Conservation (phyloP, 1,140 invertebrate species). For the Drosophila murphyi region DNA sequence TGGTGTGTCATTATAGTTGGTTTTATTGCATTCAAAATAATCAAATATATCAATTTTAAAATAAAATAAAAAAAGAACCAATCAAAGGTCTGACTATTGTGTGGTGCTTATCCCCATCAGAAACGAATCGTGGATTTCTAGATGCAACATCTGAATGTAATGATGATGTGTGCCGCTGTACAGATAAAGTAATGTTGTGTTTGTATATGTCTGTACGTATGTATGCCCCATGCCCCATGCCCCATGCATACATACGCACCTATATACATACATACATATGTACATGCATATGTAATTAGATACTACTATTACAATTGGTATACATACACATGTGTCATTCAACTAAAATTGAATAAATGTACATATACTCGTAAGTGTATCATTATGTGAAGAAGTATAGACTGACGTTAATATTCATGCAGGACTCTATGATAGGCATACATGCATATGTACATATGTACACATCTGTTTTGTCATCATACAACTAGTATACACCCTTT, state of each 20-base stretch:
- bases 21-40: not conserved
- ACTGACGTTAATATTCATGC: conserved; percentile 27
- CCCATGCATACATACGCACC: conserved; percentile 12
- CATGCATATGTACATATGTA: conserved; percentile 17
- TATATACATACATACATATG: conserved; percentile 8
- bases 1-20: conserved; percentile 5
- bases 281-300: conserved; percentile 19
- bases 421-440: conserved; percentile 8
- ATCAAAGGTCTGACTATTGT: not conserved
- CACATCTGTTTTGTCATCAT: conserved; percentile 7
- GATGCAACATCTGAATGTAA: conserved; percentile 10
- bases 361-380: conserved; percentile 2
- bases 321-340: conserved; percentile 8
- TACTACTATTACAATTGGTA: not conserved
- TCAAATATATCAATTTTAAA: not conserved
- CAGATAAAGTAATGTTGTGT: conserved; percentile 1
- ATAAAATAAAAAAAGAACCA: not conserved
- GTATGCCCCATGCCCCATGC: conserved; percentile 9
- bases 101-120: conserved; percentile 4
- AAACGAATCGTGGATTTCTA: conserved; percentile 4
- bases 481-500: not conserved
- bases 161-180: conserved; percentile 29
- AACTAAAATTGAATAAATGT: conserved; percentile 12
- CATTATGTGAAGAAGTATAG: not conserved
- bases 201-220: conserved; percentile 20